These are phyloP conservation scores for Candidula unifasciata DNA, from an alignment of 2,888 invertebrate genomes.

Conservation along the genomic window DNA sequence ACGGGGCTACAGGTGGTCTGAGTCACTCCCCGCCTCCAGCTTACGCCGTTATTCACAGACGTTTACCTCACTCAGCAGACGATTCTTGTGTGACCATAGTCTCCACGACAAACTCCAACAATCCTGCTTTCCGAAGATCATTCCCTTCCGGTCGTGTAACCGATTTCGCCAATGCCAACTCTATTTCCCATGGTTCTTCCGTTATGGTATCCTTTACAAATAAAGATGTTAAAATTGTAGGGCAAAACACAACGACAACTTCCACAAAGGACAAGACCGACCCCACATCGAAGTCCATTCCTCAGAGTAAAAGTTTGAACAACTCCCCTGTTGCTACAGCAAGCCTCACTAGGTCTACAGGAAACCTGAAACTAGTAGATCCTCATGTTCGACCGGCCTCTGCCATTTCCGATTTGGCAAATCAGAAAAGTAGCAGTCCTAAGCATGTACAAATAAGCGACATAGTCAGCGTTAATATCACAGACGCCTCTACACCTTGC, in stretches of 20 bases:
- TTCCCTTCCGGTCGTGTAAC: conserved; percentile 36
- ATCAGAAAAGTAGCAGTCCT: conserved; percentile 53
- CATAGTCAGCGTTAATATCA: conserved; percentile 52
- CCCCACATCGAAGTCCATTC: background rate
- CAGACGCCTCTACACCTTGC: conserved; percentile 41
- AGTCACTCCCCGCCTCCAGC: conserved; percentile 42
- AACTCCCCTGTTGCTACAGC: conserved; percentile 32
- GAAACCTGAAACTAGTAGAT: conserved; percentile 47
- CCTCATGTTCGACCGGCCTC: conserved; percentile 58
- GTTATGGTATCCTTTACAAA: background rate
- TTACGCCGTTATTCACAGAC: conserved; percentile 48
- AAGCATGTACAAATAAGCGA: conserved; percentile 55
- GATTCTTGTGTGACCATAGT: conserved; percentile 34
- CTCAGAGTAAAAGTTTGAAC: background rate
- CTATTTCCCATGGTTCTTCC: background rate
- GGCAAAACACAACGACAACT: background rate
- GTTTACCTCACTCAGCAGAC: conserved; percentile 33
- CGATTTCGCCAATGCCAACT: background rate
- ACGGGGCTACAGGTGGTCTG: conserved; percentile 21
- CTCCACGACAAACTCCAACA: conserved; percentile 27
- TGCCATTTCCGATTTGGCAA: conserved; percentile 58
- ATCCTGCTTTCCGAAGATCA: conserved; percentile 47
- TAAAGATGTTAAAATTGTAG: conserved; percentile 4
- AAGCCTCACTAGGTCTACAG: conserved; percentile 30
- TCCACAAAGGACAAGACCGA: background rate